Conservation (phyloP, 1,140 invertebrate genomes). For the Orchesella cincta region DNA sequence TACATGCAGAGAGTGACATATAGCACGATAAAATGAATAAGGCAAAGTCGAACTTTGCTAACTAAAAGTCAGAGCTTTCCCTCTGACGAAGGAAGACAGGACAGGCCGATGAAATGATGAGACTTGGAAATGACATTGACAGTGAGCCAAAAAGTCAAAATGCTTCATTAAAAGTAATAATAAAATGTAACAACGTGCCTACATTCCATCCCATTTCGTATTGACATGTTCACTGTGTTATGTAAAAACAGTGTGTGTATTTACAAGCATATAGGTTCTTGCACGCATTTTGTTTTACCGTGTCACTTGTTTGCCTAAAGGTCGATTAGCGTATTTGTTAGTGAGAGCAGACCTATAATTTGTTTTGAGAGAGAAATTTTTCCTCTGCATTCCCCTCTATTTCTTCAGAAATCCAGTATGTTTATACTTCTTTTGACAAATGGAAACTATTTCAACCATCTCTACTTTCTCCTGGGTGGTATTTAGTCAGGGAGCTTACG, state of each 20-base stretch:
- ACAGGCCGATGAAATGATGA: too few species aligned
- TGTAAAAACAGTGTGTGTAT: neutral
- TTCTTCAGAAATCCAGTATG: neutral
- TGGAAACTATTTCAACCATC: neutral
- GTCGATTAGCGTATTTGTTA: neutral
- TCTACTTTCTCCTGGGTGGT: slow-evolving; percentile 5
- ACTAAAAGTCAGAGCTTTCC: neutral
- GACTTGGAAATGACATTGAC: slow-evolving; percentile 17
- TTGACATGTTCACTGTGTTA: too few species aligned
- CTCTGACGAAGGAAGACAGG: too few species aligned
- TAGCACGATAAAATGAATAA: neutral
- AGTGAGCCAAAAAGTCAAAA: slow-evolving; percentile 24
- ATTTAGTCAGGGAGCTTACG: too few species aligned
- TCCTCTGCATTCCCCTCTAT: neutral
- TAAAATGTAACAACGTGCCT: slow-evolving; percentile 7
- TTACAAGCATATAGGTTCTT: neutral
- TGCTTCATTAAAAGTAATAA: slow-evolving; percentile 24
- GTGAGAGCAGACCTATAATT: neutral
- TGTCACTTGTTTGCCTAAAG: too few species aligned
- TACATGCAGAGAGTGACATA: neutral
- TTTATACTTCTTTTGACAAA: neutral
- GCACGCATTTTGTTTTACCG: too few species aligned
- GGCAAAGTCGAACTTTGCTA: too few species aligned
- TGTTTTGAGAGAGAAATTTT: neutral
- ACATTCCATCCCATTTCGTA: too few species aligned